These are phyloP conservation scores for Shargacucullia verbasci DNA, from an alignment of 2,888 invertebrate genomes.

Conservation along the genomic window DNA sequence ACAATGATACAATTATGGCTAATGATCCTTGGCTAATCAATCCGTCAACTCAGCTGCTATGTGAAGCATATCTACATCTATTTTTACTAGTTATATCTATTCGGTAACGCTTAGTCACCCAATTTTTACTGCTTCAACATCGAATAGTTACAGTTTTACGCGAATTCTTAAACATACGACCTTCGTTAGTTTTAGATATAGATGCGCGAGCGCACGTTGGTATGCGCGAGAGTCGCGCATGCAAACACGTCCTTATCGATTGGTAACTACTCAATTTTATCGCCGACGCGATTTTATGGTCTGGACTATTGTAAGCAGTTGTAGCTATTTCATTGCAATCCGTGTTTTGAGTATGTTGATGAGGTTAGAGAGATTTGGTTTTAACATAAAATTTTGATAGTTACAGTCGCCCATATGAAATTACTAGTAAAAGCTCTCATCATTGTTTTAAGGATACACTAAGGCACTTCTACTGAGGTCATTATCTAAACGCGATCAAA, in stretches of 20 bases:
- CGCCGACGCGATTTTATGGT: conserved; percentile 40
- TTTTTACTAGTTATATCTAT: conserved; percentile 14
- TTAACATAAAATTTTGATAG: no score
- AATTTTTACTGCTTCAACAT: conserved; percentile 17
- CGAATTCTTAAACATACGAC: conserved; percentile 50
- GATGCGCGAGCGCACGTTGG: conserved; percentile 31
- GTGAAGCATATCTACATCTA: conserved; percentile 1
- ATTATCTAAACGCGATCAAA: no score
- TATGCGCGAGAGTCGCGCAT: conserved; percentile 39
- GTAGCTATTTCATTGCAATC: neutral
- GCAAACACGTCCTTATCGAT: conserved; percentile 50
- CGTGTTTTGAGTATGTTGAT: no score
- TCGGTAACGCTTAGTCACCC: conserved; percentile 33
- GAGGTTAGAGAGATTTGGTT: no score
- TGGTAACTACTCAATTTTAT: conserved; percentile 35
- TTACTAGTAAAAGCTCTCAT: no score
- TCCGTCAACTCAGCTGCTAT: no score
- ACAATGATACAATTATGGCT: no score
- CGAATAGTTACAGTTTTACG: conserved; percentile 33
- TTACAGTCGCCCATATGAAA: no score
- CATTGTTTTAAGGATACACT: no score
- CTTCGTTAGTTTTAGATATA: conserved; percentile 47
- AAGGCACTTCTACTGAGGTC: no score
- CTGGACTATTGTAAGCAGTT: conserved; percentile 20
- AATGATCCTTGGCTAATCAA: no score